Base-by-base conservation (phyloP, 2,888 invertebrate genomes). In the Drosophila kuntzei region DNA sequence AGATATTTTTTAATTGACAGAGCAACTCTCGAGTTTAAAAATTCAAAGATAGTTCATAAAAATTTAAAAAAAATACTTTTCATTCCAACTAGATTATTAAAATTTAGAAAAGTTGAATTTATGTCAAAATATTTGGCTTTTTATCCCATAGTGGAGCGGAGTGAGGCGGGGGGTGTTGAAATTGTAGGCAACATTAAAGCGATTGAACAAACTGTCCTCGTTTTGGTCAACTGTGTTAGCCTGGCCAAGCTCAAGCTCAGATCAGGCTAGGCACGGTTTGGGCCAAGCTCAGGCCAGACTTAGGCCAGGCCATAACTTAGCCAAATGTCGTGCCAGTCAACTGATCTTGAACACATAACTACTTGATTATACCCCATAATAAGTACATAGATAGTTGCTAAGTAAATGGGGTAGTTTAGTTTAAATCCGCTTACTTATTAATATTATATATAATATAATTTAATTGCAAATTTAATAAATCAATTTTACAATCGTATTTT, bases 291-390 rank as follows among this genome's bases (percentile, higher is more conserved):
- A 22, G 53, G 50, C 43, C 51, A 27, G 47, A 32, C 34, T 37
- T 32, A 41, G 67, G 58, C 50, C 73, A 49, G 64, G 66, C 86
- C 79, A 86, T 86, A 82, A 86, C 67, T 83, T 86, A 86, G 74
- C 61, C 71, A 82, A 82, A 82, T 86, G 86, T 82, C 80, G 86
- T 82, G 86, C 70, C 71, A 79, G 75, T 68, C 75, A 74, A 78
- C 70, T 53, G 83, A 74, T 68, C 74, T 54, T 50, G 66, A 12
- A 27, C 39, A n/a, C 20, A 22, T 49, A 49, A 34, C 34, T 39
- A 20, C 25, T 25, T 9, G 2, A 7, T 34, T 14, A 43, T 57
- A 70, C 70, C 54, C 49, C 59, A 8, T 2, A 49, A n/a, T 8
- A 34, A n/a, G n/a, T n/a, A n/a, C n/a, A n/a, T 8, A 11, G 2